phyloP scores from a whole-genome alignment of 92 coral and sea anemone genomes.

The Phenganax marumi region DNA sequence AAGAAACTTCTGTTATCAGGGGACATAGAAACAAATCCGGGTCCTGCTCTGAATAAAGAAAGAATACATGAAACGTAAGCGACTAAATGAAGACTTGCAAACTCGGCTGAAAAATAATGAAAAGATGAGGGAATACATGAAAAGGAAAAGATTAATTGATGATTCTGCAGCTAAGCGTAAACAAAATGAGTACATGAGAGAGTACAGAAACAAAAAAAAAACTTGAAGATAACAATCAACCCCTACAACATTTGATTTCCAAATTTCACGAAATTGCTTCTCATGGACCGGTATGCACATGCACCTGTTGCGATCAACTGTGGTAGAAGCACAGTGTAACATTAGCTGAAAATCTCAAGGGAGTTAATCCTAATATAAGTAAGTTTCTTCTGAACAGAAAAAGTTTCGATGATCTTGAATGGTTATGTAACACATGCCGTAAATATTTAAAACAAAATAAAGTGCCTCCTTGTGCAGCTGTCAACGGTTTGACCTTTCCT shows the following conservation, averaged over 20 bases:
- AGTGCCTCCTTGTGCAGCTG: conserved; percentile 16
- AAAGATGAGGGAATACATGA: too few species aligned
- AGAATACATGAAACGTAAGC: too few species aligned
- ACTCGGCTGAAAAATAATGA: too few species aligned
- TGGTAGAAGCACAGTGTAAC: conserved; percentile 47
- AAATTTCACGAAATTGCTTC: too few species aligned
- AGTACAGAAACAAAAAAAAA: neutral
- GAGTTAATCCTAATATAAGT: conserved; percentile 4
- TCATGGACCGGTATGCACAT: too few species aligned
- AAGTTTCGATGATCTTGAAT: conserved; percentile 58
- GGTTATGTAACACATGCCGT: conserved; percentile 59
- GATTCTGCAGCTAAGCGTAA: too few species aligned
- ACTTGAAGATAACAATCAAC: neutral
- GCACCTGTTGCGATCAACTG: conserved; percentile 44
- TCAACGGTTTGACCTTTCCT: too few species aligned
- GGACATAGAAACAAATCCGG: conserved; percentile 14
- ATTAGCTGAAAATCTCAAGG: neutral
- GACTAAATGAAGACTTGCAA: too few species aligned
- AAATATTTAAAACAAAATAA: conserved; percentile 51
- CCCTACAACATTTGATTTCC: neutral
- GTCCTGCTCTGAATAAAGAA: neutral
- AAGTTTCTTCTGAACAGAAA: conserved; percentile 30
- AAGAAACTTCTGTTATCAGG: neutral
- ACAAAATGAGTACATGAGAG: neutral
- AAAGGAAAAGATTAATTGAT: too few species aligned